Evolutionary conservation across 2,113 vertebrate species (phyloP).

Genomic region (Cochlearius cochlearius): DNA sequence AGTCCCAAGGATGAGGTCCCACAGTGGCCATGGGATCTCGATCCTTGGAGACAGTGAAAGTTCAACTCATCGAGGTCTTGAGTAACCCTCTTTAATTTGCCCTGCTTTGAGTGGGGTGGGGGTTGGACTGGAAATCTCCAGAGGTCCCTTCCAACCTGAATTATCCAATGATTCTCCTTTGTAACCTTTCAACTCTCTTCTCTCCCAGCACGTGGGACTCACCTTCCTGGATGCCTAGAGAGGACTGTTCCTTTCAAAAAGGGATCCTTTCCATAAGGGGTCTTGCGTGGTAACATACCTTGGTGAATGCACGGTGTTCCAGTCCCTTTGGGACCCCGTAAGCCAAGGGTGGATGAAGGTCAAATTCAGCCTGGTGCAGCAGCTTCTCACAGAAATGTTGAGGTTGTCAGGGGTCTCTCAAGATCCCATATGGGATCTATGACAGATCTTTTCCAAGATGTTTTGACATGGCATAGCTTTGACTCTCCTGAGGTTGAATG

Average conservation of each 20-base stretch:
- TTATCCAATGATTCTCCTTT: background rate
- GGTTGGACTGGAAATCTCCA: background rate
- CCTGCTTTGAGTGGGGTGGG: background rate
- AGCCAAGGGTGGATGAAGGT: too few species aligned
- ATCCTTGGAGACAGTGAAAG: background rate
- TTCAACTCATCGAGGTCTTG: background rate
- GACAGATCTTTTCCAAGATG: background rate
- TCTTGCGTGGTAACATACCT: background rate
- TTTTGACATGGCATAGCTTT: background rate
- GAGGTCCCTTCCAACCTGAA: background rate
- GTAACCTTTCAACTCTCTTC: background rate
- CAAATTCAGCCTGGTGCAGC: background rate
- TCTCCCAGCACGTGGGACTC: background rate
- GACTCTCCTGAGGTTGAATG: background rate
- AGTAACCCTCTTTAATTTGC: background rate
- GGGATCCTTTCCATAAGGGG: background rate
- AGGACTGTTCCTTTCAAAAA: background rate
- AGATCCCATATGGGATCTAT: background rate
- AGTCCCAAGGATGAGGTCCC: background rate
- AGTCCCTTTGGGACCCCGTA: background rate
- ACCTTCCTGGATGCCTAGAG: background rate
- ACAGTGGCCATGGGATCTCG: background rate
- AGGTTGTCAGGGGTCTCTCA: background rate
- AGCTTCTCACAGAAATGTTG: background rate
- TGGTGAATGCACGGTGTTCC: background rate